phyloP scores from a whole-genome alignment of 2,113 vertebrate genomes.

The Cinclus cinclus region DNA sequence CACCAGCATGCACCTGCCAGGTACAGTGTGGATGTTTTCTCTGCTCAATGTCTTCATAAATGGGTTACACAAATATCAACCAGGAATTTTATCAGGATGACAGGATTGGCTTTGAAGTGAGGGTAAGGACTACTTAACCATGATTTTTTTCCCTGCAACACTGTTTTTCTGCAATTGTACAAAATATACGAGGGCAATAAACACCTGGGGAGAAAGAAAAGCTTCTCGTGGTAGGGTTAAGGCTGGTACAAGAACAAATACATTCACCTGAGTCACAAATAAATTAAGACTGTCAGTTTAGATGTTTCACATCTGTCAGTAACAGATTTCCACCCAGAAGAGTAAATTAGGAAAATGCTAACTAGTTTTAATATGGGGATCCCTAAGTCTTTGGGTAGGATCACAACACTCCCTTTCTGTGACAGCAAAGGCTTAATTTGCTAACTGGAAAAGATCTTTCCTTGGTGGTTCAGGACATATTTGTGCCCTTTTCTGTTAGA shows the following conservation, averaged over 20 bases:
- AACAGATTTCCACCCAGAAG: neutral
- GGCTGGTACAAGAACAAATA: neutral
- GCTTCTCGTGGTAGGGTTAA: neutral
- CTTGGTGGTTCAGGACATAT: neutral
- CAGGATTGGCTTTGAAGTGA: neutral
- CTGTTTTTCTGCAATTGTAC: neutral
- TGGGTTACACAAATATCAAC: neutral
- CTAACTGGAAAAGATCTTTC: neutral
- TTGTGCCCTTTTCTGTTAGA: neutral
- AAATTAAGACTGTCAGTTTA: neutral
- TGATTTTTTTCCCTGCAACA: neutral
- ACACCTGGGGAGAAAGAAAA: neutral
- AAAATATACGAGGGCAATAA: neutral
- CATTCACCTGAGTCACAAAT: neutral
- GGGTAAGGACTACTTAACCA: neutral
- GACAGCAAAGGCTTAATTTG: neutral
- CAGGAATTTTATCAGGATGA: neutral
- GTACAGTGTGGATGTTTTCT: neutral
- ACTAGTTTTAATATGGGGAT: neutral
- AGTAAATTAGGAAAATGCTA: neutral
- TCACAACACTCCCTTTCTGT: neutral
- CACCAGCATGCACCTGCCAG: neutral
- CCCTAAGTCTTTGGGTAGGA: neutral
- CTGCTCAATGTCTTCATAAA: neutral
- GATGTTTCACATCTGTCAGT: neutral